Evolutionary conservation across 2,888 invertebrate species (phyloP).

Genomic region (Drepana falcataria): DNA sequence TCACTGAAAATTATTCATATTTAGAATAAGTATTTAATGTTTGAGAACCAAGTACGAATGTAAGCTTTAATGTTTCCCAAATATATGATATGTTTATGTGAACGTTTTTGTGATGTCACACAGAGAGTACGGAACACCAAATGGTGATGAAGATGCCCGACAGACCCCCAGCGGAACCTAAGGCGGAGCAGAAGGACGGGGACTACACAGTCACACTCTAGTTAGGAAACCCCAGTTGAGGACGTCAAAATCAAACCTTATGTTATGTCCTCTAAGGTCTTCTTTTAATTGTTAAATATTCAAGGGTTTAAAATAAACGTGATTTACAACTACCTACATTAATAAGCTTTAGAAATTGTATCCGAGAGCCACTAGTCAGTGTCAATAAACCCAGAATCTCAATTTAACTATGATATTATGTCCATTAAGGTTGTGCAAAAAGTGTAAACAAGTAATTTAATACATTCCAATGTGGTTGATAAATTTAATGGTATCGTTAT

Average conservation of each 20-base stretch:
- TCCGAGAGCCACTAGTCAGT: slow-evolving; percentile 38
- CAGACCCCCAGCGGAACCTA: slow-evolving; percentile 44
- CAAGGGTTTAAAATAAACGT: too few species aligned
- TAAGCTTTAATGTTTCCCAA: too few species aligned
- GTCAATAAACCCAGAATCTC: slow-evolving; percentile 24
- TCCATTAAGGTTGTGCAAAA: slow-evolving; percentile 29
- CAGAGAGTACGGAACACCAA: slow-evolving; percentile 65
- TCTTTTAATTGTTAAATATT: not conserved
- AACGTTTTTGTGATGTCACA: slow-evolving; percentile 59
- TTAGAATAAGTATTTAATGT: too few species aligned
- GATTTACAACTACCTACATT: too few species aligned
- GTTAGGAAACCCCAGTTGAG: slow-evolving; percentile 2
- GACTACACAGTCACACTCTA: slow-evolving; percentile 70
- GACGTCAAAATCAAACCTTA: not conserved
- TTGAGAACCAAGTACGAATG: too few species aligned
- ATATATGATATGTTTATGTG: slow-evolving; percentile 31
- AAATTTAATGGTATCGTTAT: slow-evolving; percentile 11
- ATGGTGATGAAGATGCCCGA: slow-evolving; percentile 63
- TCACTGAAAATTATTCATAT: too few species aligned
- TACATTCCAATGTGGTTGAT: slow-evolving; percentile 22
- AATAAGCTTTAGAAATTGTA: not conserved
- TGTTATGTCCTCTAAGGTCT: not conserved
- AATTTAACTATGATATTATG: slow-evolving; percentile 9
- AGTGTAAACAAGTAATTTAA: slow-evolving; percentile 2
- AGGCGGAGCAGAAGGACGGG: slow-evolving; percentile 61